Evolutionary conservation across 2,888 invertebrate species (phyloP), one percentile per base, ranked within the genome.

Genomic region (Alitta virens): DNA sequence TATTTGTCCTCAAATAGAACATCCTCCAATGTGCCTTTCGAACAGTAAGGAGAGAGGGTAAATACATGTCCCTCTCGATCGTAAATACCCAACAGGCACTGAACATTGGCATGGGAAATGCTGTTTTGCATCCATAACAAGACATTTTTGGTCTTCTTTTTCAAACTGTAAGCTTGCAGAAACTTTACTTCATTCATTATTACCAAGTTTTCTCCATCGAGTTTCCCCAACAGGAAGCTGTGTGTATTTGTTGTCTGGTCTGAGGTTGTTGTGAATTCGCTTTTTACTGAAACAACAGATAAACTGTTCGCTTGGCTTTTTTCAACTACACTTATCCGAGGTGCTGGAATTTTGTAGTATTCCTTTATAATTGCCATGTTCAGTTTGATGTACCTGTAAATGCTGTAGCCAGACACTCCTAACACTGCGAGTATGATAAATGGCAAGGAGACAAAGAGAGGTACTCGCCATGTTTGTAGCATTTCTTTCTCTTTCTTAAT

Each of bases 61-160:
- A 71, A 75, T 27, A 65, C 64, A 2, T 66, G 66, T 2, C 51
- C 57, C 18, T 73, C 72, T 5, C 72, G 46, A n/a, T 72, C 64
- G 3, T 75, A 72, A 14, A 78, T 63, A 12, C 79, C 80, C 66
- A 70, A 71, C 56, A 80, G 75, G 9, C 68, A 58, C 27, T 74
- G 68, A 0, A 79, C 67, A 63, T 68, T 68, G n/a, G 33, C 16
- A 55, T 68, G 67, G 0, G 46, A 40, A 9, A 65, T 27, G n/a
- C 53, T 54, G 53, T 68, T 42, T 43, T 49, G 62, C 57, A 68
- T 64, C 62, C 56, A 64, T 9, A 63, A 58, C 52, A 68, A 26
- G 26, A 24, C 24, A 25, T 58, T 63, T 52, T 60, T 53, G 1
- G 46, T 51, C 18, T 50, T 54, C 52, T 23, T n/a, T 12, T 33